Conservation (phyloP, 2,113 vertebrate species). For the Crypturellus undulatus region DNA sequence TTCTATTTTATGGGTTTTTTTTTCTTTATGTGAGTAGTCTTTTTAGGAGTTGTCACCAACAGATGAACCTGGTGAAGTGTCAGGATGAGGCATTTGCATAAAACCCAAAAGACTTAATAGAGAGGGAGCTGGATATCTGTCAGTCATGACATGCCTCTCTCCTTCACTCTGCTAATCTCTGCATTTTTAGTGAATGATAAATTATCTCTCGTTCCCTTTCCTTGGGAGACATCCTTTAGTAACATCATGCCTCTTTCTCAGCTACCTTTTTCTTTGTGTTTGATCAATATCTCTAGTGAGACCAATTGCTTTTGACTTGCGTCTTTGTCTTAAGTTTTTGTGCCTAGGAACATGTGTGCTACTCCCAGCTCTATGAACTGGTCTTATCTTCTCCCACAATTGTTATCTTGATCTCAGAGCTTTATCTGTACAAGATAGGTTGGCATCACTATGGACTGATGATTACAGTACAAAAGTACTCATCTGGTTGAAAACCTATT, state of each 20-base stretch:
- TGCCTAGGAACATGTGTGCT: neutral
- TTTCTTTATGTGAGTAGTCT: neutral
- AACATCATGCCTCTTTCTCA: neutral
- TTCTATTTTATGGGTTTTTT: neutral
- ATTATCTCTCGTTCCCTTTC: neutral
- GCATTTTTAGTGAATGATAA: neutral
- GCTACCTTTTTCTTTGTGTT: neutral
- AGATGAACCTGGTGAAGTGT: slow-evolving; percentile 12
- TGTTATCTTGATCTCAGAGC: neutral
- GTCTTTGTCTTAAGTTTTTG: neutral
- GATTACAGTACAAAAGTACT: neutral
- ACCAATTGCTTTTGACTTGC: slow-evolving; percentile 43
- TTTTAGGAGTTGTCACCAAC: slow-evolving; percentile 3
- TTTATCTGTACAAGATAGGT: neutral
- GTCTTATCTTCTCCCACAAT: neutral
- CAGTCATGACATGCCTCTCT: accelerated
- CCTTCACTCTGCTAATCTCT: neutral
- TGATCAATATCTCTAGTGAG: slow-evolving; percentile 4
- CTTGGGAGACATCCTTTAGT: neutral
- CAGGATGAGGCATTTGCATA: neutral
- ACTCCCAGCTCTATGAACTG: neutral
- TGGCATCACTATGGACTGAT: neutral
- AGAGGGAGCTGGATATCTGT: neutral
- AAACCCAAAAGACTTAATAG: neutral
- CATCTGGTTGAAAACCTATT: neutral